Conservation (phyloP, 2,888 invertebrate genomes). For the Cerastis leucographa region DNA sequence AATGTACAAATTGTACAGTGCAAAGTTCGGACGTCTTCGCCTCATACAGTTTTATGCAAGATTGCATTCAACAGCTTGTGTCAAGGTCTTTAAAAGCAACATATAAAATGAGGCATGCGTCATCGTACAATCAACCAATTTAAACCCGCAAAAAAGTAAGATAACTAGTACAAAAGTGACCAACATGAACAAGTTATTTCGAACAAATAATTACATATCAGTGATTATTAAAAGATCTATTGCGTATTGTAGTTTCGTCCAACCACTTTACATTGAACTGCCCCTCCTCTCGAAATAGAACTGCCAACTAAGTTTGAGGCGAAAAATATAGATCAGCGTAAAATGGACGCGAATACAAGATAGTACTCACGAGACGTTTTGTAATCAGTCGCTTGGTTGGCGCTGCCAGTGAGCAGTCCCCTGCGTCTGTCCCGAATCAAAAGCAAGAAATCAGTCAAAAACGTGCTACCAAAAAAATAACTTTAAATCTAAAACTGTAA, state of each 20-base stretch:
- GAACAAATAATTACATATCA: background rate
- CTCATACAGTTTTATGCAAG: slow-evolving; percentile 16
- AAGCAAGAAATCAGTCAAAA: slow-evolving; percentile 34
- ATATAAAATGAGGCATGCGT: background rate
- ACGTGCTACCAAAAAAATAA: slow-evolving; percentile 26
- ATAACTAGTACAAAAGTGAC: background rate
- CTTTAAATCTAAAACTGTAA: slow-evolving; percentile 8
- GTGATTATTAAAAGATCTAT: slow-evolving; percentile 24
- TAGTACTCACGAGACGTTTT: slow-evolving; percentile 52
- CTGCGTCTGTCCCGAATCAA: slow-evolving; percentile 70
- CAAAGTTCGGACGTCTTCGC: slow-evolving; percentile 38
- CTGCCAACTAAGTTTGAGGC: background rate
- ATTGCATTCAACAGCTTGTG: slow-evolving; percentile 29
- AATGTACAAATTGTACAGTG: slow-evolving; percentile 7
- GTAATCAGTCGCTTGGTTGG: slow-evolving; percentile 82
- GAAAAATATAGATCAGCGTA: slow-evolving; percentile 43
- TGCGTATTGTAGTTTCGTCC: slow-evolving; percentile 30
- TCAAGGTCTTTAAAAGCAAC: slow-evolving; percentile 36
- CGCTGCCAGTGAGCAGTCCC: slow-evolving; percentile 90
- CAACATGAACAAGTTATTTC: background rate
- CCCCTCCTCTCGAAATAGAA: slow-evolving; percentile 18
- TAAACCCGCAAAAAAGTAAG: background rate
- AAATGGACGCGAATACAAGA: slow-evolving; percentile 31
- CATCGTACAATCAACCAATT: background rate
- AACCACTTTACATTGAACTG: slow-evolving; percentile 31